Base-by-base conservation (phyloP, 2,797 vertebrate genomes). In the Anguilla pacifica region DNA sequence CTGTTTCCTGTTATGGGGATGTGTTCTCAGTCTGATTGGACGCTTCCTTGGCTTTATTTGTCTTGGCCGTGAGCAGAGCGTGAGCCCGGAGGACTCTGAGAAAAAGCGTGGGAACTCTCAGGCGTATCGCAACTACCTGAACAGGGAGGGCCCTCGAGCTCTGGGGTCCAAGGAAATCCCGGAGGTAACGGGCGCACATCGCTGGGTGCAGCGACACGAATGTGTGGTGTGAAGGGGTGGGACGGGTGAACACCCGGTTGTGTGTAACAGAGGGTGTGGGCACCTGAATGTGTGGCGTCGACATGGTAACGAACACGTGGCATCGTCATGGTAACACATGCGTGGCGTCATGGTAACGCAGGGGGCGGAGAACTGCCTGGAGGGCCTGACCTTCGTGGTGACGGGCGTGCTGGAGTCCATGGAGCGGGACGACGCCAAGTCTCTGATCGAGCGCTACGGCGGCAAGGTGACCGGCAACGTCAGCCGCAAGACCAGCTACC, bases 341-440 rank as follows among this genome's bases (percentile, higher is more conserved):
- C 2, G 35, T 79, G 74, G 2, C 17, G 35, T 46, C 74, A 19
- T 22, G 74, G 35, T 79, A 6, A 39, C 39, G 9, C 92, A 99
- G 99, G 99, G 98, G 90, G 97, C 95, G 88, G 99, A 99, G 85
- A 99, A 99, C 95, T 99, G 98, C 93, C 93, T 99, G 95, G 99
- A 99, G 94, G 98, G 97, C 25, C 96, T 98, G 89, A 97, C 95
- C 0, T 99, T 99, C 89, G 99, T 99, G 61, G 94, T 99, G 94
- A 99, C 99, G 0, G 99, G 99, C 0, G 96, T 99, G 86, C 89
- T 99, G 92, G 98, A 99, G 95, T 99, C 97, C 0, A 97, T 99
- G 93, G 99, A 99, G 91, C 94, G 98, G 46, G 98, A 99, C 0
- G 98, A 98, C 2, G 96, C 97, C 85, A 99, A 98, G 93, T 93